Evolutionary conservation across 2,113 vertebrate genomes (phyloP), one percentile per base, ranked within the genome.

Genomic region (Athene noctua): DNA sequence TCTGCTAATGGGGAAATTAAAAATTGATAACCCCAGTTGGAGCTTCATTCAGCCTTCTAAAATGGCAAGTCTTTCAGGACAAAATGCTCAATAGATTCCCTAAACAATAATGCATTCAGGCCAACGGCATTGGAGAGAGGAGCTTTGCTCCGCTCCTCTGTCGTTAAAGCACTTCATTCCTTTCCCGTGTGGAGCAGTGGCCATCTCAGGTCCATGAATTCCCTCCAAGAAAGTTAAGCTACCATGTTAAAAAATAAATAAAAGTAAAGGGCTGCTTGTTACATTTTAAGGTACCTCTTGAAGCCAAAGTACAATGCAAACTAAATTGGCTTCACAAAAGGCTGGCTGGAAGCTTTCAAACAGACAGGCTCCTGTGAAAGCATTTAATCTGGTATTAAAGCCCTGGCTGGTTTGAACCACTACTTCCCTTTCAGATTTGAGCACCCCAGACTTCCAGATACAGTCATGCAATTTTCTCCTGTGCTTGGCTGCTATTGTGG

Each of bases 381-480:
- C 88, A 65, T 95, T 97, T 97, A 95, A 97, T 97, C 92, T 86
- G 67, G 61, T 72, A 86, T 96, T 95, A 94, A 95, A 92, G 73
- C 46, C 47, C 51, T 65, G 80, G 42, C 84, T 94, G 80, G 72
- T 82, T 54, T 82, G 71, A 92, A 78, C 44, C 0, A 6, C 47
- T 62, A 71, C 67, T 95, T 90, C 67, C 46, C 85, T 90, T 96
- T 93, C 79, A 91, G 70, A 80, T 86, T 38, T 73, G 73, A 87
- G 83, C 62, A 52, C 58, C 67, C 62, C 83, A 59, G 88, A 55
- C 62, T 52, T 88, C 59, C 40, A 77, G 73, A 52, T 80, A 54
- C 82, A 86, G 91, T 57, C 71, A 87, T 72, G 83, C 88, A 58
- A 79, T 95, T 93, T 92, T 44, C 65, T 92, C 27, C 78, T 71